Evolutionary conservation across 2,113 vertebrate genomes (phyloP), one percentile per base, ranked within the genome.

Genomic region (Oreotrochilus melanogaster): DNA sequence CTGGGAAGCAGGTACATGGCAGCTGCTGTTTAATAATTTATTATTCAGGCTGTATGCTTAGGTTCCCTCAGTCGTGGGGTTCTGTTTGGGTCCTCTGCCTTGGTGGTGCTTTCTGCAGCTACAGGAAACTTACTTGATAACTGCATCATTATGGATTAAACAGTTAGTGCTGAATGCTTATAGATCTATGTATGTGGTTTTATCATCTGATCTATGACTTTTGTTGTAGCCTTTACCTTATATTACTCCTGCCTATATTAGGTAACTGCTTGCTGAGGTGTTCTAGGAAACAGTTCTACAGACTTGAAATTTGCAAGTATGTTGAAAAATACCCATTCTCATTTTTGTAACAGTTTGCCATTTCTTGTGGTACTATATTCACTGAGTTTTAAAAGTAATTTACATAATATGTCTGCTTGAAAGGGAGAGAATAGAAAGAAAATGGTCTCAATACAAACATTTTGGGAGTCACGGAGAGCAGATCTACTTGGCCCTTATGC

Each of bases 21-120:
- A 45, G 61, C 37, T n/a, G 18, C 33, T 65, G 45, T 23, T 94
- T 50, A 89, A 86, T 91, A 82, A 95, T 91, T 92, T 72, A 94
- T 93, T 35, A 66, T 5, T 37, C 28, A 22, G 71, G 11, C 60
- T 76, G 31, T 27, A 9, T 54, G 39, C 37, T 71, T 71, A 21
- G 45, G 9, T 50, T 31, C 35, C 33, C 50, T 84, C 30, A 61
- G 50, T 57, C 0, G 0, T 16, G 25, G 21, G 39, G 35, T 39
- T 89, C 18, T 60, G 18, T 86, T 56, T 71, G 30, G 60, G 39
- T 42, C 87, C 35, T 64, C 65, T 91, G 70, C 14, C 70, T 75
- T 1, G 1, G 10, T 3, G 8, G 9, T 57, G 78, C 66, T 53
- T 12, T 7, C 27, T 85, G 21, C 27, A 39, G 50, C 54, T 47